Conservation (phyloP, 2,797 vertebrate species). For the Hapalemur alaotrensis region DNA sequence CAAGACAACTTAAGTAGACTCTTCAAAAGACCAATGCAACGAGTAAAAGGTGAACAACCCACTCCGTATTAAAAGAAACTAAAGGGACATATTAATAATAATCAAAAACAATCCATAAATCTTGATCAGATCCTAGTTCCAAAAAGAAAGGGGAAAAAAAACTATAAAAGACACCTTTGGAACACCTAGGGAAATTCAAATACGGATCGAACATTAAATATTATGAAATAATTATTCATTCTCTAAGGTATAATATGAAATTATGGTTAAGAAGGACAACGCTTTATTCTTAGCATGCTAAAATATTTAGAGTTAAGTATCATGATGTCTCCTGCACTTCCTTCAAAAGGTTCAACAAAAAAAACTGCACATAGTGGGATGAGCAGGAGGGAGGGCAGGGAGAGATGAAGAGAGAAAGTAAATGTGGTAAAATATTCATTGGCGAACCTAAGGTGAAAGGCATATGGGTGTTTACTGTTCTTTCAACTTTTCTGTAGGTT, state of each 20-base stretch:
- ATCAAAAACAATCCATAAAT: background rate
- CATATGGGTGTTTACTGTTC: background rate
- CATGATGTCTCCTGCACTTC: background rate
- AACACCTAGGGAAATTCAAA: background rate
- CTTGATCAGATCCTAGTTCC: background rate
- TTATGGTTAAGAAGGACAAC: background rate
- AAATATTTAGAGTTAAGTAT: conserved; percentile 17
- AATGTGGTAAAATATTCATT: conserved; percentile 3
- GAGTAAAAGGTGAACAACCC: background rate
- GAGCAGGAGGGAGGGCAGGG: background rate
- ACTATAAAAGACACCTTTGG: background rate
- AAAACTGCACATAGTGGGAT: background rate
- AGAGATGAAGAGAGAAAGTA: background rate
- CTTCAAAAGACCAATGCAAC: background rate
- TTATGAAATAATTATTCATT: conserved; percentile 34
- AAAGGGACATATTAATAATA: background rate
- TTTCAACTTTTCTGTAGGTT: background rate
- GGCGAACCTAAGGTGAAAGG: conserved; percentile 16
- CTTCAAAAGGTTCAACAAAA: conserved; percentile 28
- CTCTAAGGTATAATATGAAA: conserved; percentile 13
- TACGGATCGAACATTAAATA: background rate
- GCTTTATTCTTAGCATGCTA: background rate
- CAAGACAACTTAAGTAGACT: background rate
- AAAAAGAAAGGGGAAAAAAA: background rate
- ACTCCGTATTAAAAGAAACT: conserved; percentile 1